Evolutionary conservation across 2,113 vertebrate species (phyloP).

Genomic region (Amblyopsis rosae): DNA sequence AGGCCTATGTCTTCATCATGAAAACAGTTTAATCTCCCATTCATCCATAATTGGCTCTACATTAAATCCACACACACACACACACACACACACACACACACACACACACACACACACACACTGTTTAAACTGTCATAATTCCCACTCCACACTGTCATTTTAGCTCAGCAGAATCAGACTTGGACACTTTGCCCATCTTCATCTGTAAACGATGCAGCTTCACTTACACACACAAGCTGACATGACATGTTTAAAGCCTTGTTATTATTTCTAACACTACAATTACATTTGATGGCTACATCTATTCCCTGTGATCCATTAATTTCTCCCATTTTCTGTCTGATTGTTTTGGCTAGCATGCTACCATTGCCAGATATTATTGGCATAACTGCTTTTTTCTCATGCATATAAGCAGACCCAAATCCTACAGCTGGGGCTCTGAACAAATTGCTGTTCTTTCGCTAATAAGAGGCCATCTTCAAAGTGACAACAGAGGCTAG

Average conservation of each 20-base stretch:
- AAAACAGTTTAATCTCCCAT: background rate
- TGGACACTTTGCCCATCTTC: too few relatives aligned
- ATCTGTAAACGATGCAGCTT: too few relatives aligned
- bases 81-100: too few relatives aligned
- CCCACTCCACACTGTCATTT: background rate
- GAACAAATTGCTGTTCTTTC: background rate
- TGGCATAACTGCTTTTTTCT: conserved; percentile 11
- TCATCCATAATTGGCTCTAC: background rate
- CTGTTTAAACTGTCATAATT: background rate
- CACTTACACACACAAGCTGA: background rate
- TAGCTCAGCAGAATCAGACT: too few relatives aligned
- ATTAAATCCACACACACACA: background rate
- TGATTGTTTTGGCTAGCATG: background rate
- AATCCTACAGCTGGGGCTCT: conserved; percentile 12
- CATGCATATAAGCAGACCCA: background rate
- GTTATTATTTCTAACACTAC: background rate
- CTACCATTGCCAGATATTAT: background rate
- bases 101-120: too few relatives aligned
- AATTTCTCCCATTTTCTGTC: background rate
- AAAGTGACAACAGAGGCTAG: background rate
- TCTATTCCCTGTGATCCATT: background rate
- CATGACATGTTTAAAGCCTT: background rate
- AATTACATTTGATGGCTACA: background rate
- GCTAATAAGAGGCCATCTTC: conserved; percentile 1
- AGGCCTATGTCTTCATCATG: too few relatives aligned